A percentile compares a stretch with the other conserved stretches of the same genome.
These are phyloP conservation scores for Piprites chloris DNA, from an alignment of 2,113 vertebrate species.

Conservation along the genomic window DNA sequence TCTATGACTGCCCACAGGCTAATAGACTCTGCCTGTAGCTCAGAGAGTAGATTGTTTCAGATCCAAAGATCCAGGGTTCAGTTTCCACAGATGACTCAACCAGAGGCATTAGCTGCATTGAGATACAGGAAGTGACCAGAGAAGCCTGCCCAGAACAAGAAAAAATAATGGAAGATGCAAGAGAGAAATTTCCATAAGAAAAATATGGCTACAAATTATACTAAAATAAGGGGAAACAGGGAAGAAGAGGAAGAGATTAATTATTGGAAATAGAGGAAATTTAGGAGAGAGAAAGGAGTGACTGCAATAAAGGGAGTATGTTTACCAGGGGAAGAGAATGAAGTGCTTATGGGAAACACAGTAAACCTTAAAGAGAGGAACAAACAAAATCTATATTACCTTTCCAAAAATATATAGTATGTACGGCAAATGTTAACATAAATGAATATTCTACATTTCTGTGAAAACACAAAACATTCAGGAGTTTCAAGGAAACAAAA, in stretches of 20 bases:
- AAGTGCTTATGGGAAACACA: not conserved
- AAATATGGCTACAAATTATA: not conserved
- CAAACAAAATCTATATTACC: not conserved
- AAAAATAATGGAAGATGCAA: not conserved
- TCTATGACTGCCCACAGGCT: not conserved
- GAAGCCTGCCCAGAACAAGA: not conserved
- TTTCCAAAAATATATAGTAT: not conserved
- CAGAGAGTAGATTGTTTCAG: not conserved
- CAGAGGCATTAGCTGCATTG: not conserved
- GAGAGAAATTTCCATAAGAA: not conserved
- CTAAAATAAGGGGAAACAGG: not conserved
- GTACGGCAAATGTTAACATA: not conserved
- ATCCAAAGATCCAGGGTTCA: not conserved
- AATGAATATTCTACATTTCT: not conserved
- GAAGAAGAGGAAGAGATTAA: not conserved
- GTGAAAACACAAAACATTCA: not conserved
- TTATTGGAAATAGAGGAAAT: not conserved
- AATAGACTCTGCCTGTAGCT: not conserved
- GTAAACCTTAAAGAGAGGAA: not conserved
- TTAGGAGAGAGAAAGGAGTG: not conserved
- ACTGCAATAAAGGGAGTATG: not conserved
- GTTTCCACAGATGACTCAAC: constrained; percentile 10
- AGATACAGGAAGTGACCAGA: not conserved
- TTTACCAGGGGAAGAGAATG: not conserved
- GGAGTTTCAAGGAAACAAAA: not conserved